A percentile compares a stretch with the other conserved stretches of the same genome.
Conservation (phyloP, 2,797 vertebrate species). For the Botia almorhae region DNA sequence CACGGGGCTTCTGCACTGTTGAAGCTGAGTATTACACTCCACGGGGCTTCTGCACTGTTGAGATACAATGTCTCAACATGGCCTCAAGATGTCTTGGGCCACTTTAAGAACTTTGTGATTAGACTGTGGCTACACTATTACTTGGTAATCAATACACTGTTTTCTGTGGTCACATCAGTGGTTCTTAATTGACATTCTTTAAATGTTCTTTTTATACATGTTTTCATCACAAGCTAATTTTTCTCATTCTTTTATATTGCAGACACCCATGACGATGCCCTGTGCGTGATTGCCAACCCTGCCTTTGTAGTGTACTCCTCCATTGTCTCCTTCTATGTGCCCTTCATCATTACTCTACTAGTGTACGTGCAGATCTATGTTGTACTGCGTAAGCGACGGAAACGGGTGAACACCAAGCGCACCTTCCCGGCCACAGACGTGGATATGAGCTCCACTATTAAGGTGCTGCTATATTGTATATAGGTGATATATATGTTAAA, state of each 20-base stretch:
- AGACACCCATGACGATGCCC: constrained; percentile 87
- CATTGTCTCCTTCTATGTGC: constrained; percentile 97
- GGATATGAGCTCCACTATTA: constrained; percentile 79
- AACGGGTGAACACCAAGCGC: constrained; percentile 94
- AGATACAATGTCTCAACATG: background rate
- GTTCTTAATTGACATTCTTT: background rate
- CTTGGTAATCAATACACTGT: background rate
- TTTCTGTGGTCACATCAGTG: background rate
- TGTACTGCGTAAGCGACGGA: constrained; percentile 90
- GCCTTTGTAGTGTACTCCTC: constrained; percentile 98
- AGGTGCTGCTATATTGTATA: constrained; percentile 75
- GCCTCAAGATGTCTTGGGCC: background rate
- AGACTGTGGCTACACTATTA: background rate
- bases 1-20: background rate
- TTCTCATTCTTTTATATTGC: constrained; percentile 49
- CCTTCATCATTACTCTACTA: constrained; percentile 97
- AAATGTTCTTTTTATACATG: background rate
- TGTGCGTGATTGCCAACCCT: constrained; percentile 94
- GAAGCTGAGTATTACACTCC: background rate
- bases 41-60: background rate
- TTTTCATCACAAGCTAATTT: no score
- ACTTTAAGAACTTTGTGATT: background rate
- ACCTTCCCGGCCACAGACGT: constrained; percentile 74
- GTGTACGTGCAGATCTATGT: constrained; percentile 99
- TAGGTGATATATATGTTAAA: no score